These are phyloP conservation scores for Bufo gargarizans DNA, from an alignment of 2,113 vertebrate species.

Conservation along the genomic window DNA sequence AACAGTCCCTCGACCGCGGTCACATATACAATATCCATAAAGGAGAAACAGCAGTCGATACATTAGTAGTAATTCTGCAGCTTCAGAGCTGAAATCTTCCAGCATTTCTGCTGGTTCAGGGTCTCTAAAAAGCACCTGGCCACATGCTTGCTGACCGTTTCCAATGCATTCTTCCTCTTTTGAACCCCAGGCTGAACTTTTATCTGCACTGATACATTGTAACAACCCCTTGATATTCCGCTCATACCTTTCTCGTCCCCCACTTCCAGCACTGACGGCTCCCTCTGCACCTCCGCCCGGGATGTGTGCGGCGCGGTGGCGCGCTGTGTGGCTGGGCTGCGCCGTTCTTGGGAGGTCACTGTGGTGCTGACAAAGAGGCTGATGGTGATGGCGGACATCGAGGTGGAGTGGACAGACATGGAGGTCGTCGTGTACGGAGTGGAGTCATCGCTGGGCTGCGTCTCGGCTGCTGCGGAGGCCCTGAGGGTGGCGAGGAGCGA, in stretches of 20 bases:
- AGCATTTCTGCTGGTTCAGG: background rate
- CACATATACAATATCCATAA: too few relatives aligned
- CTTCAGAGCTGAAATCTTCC: background rate
- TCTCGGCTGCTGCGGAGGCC: constrained; percentile 42
- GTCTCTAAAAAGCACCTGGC: too few relatives aligned
- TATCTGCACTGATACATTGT: too few relatives aligned
- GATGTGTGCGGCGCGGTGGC: constrained; percentile 3
- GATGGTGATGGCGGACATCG: background rate
- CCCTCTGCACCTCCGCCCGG: constrained; percentile 42
- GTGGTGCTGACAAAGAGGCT: constrained; percentile 25
- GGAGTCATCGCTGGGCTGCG: constrained; percentile 44
- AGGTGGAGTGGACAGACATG: background rate
- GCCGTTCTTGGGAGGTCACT: constrained; percentile 8
- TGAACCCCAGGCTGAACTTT: too few relatives aligned
- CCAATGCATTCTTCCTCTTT: too few relatives aligned
- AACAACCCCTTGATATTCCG: too few relatives aligned
- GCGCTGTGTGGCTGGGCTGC: constrained; percentile 13
- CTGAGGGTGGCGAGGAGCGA: background rate
- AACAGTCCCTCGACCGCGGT: background rate
- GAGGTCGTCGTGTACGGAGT: background rate
- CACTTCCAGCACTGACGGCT: constrained; percentile 63
- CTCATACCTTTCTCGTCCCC: constrained; percentile 62
- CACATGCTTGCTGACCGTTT: too few relatives aligned
- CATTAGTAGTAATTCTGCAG: background rate
- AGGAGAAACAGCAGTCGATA: background rate